A percentile compares a stretch with the other conserved stretches of the same genome.
These are phyloP conservation scores for Seriola rivoliana DNA, from an alignment of 2,113 vertebrate species.

Conservation along the genomic window DNA sequence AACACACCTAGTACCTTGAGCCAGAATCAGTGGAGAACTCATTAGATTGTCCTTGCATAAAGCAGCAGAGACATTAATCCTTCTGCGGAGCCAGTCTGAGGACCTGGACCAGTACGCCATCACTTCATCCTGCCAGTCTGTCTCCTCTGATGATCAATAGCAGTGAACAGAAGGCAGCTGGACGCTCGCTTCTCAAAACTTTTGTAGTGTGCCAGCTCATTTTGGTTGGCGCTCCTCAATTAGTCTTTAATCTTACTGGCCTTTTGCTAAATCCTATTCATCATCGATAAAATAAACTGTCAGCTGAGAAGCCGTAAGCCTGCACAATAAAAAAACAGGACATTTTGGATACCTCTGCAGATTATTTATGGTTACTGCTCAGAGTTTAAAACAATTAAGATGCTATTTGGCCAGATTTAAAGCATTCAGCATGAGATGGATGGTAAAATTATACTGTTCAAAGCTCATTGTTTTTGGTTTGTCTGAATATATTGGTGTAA, in stretches of 20 bases:
- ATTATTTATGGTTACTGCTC: conserved; percentile 8
- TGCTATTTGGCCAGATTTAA: background rate
- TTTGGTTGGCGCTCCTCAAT: conserved; percentile 55
- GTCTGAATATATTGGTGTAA: background rate
- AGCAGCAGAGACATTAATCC: conserved; percentile 49
- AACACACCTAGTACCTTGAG: conserved; percentile 6
- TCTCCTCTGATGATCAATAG: conserved; percentile 72
- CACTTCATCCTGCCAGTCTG: conserved; percentile 62
- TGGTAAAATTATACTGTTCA: background rate
- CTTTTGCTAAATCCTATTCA: conserved; percentile 58
- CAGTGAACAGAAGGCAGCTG: conserved; percentile 68
- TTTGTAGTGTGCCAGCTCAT: conserved; percentile 56
- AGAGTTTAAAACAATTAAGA: background rate
- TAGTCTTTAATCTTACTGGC: conserved; percentile 58
- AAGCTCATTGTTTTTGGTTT: background rate
- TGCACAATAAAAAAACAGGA: conserved; percentile 18
- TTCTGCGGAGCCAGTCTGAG: conserved; percentile 28
- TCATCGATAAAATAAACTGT: conserved; percentile 65
- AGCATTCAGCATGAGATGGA: background rate
- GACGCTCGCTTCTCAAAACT: conserved; percentile 46
- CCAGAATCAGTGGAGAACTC: conserved; percentile 45
- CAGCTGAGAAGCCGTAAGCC: conserved; percentile 33
- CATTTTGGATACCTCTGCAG: conserved; percentile 26
- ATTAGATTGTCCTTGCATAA: conserved; percentile 49
- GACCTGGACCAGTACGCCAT: conserved; percentile 51